Evolutionary conservation across 2,113 vertebrate species (phyloP), one percentile per base, ranked within the genome.

Genomic region (Ceyx cyanopectus): DNA sequence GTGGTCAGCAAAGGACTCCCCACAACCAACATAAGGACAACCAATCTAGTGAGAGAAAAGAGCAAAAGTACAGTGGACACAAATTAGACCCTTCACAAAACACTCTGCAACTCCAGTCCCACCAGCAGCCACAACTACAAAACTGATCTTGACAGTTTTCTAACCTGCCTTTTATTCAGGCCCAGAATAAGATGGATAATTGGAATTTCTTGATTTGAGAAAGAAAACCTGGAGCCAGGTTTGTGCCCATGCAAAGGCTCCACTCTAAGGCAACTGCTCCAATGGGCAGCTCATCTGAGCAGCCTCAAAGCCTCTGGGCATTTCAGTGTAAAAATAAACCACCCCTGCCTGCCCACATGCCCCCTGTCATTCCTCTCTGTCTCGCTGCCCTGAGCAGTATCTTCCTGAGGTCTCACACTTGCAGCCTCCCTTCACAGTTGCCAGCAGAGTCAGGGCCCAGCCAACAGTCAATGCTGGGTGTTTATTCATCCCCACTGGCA

Each of bases 1-100:
- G 97, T 99, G 99, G 93, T 99, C 99, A 9, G 98, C 98, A 81
- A 97, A 98, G 41, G 99, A 99, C 78, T 99, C 99, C 81, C 99
- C 99, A 43, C 99, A 99, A 40, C 99, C 99, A 8, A 99, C 99
- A 1, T 99, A 99, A 12, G 98, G 95, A 92, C 99, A 99, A 67
- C 98, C 97, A 27, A 96, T 97, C 99, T 99, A 78, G n/a, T n/a
- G 74, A 87, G 26, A 63, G 54, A 18, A 34, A 46, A 58, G 53
- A 90, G 77, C 21, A 72, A 11, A 83, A 51, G 29, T 20, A 29
- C 54, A 82, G 5, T 1, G 11, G 41, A 40, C 29, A 32, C 22
- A 37, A 30, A 40, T 69, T 6, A 87, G 66, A 88, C 16, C 37
- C 56, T 32, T 72, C 32, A 51, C 24, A 50, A 65, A 69, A 30